Evolutionary conservation across 2,888 invertebrate species (phyloP), one percentile per base, ranked within the genome.

Genomic region (Heliconius charithonia): DNA sequence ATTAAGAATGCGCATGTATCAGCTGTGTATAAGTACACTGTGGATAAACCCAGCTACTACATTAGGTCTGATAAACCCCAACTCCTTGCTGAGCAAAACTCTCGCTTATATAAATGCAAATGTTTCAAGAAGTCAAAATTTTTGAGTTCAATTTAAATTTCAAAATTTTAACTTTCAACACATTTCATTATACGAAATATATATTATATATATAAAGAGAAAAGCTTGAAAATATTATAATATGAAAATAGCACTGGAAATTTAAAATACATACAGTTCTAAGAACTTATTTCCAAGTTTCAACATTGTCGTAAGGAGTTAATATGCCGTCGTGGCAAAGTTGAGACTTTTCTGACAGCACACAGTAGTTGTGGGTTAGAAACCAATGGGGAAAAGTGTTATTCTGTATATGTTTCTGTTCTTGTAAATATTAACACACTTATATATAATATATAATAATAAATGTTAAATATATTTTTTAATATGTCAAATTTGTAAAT

Each of bases 231-330:
- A 59, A 13, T n/a, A 29, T 51, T 19, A n/a, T n/a, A 69, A 41
- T 37, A 13, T 69, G 13, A n/a, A 37, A 67, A 41, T 67, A 41
- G 41, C n/a, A 19, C 12, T 67, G 41, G n/a, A 67, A 67, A 67
- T 67, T 37, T 67, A 41, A 37, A 67, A 67, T 41, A 67, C n/a
- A 41, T 41, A 41, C 41, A 41, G 12, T 41, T 67, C 67, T 41
- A 67, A 41, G 41, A 67, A 67, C 67, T 67, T 67, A 67, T 67
- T 67, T 67, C 25, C n/a, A 67, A 67, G n/a, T 67, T 67, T 67
- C 2, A 67, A 41, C 67, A 67, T 41, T 67, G 67, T 67, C 41
- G 25, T 65, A 65, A 27, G 25, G 37, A 67, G 67, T 67, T 41
- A 67, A 67, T 41, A 67, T 41, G 67, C 67, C 25, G 25, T 67